These are phyloP conservation scores for Maniola hyperantus DNA, from an alignment of 2,888 invertebrate species.

Conservation along the genomic window DNA sequence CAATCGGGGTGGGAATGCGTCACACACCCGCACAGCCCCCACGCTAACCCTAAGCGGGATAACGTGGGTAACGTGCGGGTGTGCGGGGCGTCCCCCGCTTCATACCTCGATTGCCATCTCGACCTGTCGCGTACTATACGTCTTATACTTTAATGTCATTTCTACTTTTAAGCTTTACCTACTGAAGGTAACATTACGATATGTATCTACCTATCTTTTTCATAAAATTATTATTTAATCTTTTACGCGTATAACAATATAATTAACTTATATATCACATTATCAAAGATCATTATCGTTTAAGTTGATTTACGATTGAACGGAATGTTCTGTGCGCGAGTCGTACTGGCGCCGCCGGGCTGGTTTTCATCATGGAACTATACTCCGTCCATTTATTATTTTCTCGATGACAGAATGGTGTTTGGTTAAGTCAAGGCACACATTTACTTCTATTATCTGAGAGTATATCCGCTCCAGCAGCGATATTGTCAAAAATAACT, in stretches of 20 bases:
- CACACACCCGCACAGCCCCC: too few relatives aligned
- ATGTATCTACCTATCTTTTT: not conserved
- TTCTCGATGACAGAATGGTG: constrained; percentile 9
- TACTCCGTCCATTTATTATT: constrained; percentile 20
- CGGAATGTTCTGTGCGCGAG: constrained; percentile 16
- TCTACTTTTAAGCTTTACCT: not conserved
- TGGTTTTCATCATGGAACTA: constrained; percentile 20
- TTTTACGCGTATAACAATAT: not conserved
- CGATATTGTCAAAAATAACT: not conserved
- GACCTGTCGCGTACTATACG: too few relatives aligned
- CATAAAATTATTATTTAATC: not conserved
- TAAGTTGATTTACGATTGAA: not conserved
- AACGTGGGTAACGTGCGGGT: too few relatives aligned
- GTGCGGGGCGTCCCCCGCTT: too few relatives aligned
- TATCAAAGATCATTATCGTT: not conserved
- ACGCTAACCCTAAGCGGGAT: too few relatives aligned
- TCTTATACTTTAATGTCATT: not conserved
- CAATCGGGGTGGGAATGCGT: too few relatives aligned
- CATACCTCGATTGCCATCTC: too few relatives aligned
- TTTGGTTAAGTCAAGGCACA: not conserved
- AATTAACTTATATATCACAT: not conserved
- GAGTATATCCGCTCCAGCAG: not conserved
- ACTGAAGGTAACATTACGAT: not conserved
- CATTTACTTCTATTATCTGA: not conserved
- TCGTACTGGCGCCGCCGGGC: constrained; percentile 4